Percentiles rank a stretch among this genome's conserved stretches.
These are phyloP conservation scores for Zenarchopterus dispar DNA, from an alignment of 2,797 vertebrate species.

Conservation along the genomic window DNA sequence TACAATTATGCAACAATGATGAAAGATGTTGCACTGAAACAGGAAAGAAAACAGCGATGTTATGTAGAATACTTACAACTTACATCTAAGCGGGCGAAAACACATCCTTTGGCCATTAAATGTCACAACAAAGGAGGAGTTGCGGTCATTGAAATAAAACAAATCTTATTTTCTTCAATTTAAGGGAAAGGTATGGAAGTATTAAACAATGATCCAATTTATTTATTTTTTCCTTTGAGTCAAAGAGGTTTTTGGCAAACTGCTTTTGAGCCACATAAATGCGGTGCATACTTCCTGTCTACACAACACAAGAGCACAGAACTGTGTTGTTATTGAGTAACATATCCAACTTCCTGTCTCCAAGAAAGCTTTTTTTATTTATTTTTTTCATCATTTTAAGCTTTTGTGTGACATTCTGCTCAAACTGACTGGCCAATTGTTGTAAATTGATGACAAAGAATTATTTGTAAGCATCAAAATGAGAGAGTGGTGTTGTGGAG, in stretches of 20 bases:
- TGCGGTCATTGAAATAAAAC: conserved; percentile 30
- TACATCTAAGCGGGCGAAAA: conserved; percentile 14
- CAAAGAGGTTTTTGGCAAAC: conserved; percentile 3
- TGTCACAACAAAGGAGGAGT: conserved; percentile 22
- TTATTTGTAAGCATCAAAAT: not conserved
- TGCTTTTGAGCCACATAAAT: conserved; percentile 35
- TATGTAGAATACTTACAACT: conserved; percentile 39
- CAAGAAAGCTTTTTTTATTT: conserved; percentile 28
- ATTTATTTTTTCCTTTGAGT: conserved; percentile 44
- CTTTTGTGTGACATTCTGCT: conserved; percentile 39
- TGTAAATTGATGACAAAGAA: conserved; percentile 18
- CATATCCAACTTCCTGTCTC: conserved; percentile 44
- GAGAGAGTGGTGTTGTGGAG: too few relatives aligned
- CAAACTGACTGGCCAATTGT: not conserved
- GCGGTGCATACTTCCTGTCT: conserved; percentile 17
- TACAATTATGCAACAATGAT: too few relatives aligned
- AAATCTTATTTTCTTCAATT: conserved; percentile 30
- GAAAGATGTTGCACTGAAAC: too few relatives aligned
- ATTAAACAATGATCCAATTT: conserved; percentile 29
- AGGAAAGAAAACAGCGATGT: conserved; percentile 29
- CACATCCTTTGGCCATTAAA: conserved; percentile 31
- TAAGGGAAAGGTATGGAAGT: conserved; percentile 12
- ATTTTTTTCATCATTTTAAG: conserved; percentile 16
- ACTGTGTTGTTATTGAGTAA: conserved; percentile 38
- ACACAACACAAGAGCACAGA: conserved; percentile 46